phyloP scores from a whole-genome alignment of 53 echinoderm and acorn worm genomes.

The Apostichopus leukothele region DNA sequence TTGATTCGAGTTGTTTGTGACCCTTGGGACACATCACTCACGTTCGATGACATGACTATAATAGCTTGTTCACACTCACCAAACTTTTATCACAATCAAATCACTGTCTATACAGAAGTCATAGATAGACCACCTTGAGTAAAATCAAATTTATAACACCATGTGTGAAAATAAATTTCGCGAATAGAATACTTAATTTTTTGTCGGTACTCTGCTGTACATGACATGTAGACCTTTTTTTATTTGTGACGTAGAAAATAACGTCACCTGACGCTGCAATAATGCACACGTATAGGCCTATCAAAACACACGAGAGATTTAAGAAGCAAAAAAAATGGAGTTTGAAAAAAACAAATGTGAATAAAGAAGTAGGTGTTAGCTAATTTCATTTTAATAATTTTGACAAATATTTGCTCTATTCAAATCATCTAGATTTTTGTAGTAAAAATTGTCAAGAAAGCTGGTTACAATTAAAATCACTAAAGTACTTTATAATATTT shows the following conservation, averaged over 20 bases:
- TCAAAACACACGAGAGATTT: too few relatives aligned
- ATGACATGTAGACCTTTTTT: not conserved
- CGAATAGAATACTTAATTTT: not conserved
- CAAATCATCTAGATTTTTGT: too few relatives aligned
- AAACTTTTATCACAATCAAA: not conserved
- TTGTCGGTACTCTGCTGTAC: not conserved
- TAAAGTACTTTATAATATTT: too few relatives aligned
- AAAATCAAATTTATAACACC: slow-evolving; percentile 3
- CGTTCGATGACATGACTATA: not conserved
- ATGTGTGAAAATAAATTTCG: not conserved
- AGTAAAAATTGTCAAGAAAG: too few relatives aligned
- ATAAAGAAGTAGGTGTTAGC: too few relatives aligned
- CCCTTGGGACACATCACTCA: slow-evolving; percentile 3
- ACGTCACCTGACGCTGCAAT: not conserved
- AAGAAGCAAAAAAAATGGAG: too few relatives aligned
- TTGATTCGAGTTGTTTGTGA: not conserved
- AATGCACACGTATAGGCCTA: too few relatives aligned
- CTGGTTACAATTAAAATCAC: too few relatives aligned
- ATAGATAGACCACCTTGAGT: not conserved
- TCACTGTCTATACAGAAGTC: not conserved
- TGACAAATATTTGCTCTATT: too few relatives aligned
- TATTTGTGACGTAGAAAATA: not conserved
- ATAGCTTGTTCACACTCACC: not conserved
- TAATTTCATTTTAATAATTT: too few relatives aligned
- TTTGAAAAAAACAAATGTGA: too few relatives aligned